A percentile compares a stretch with the other conserved stretches of the same genome.
These are phyloP conservation scores for Leptopilina clavipes DNA, from an alignment of 1,140 invertebrate genomes.

Conservation along the genomic window DNA sequence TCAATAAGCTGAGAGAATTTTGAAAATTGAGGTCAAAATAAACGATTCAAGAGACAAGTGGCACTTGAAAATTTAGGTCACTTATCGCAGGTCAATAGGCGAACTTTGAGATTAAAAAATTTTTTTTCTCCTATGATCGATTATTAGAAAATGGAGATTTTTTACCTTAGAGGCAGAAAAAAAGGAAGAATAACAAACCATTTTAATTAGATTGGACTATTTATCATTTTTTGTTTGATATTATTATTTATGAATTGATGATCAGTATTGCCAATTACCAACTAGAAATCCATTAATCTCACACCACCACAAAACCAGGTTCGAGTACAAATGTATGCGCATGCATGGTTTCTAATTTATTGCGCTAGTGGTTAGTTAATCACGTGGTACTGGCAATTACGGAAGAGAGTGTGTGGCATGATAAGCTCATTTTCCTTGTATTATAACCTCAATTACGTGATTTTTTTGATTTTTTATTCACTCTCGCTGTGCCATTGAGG, in stretches of 20 bases:
- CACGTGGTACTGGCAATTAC: not conserved
- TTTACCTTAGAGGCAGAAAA: not conserved
- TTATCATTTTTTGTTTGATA: not conserved
- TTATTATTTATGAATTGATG: not conserved
- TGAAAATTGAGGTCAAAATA: too few relatives aligned
- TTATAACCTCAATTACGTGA: not conserved
- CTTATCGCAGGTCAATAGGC: too few relatives aligned
- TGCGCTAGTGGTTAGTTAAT: constrained; percentile 15
- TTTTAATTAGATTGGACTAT: not conserved
- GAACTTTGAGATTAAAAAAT: too few relatives aligned
- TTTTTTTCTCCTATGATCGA: too few relatives aligned
- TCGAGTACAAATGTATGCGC: not conserved
- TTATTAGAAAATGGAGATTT: too few relatives aligned
- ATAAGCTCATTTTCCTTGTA: constrained; percentile 3
- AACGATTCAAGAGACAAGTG: too few relatives aligned
- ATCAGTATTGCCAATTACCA: constrained; percentile 4
- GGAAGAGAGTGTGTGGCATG: not conserved
- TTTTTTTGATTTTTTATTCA: not conserved
- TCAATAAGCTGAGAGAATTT: too few relatives aligned
- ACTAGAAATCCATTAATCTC: constrained; percentile 8
- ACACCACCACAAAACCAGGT: not conserved
- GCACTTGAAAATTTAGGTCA: too few relatives aligned
- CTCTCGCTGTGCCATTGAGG: too few relatives aligned
- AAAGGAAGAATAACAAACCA: not conserved
- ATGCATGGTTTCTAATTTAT: constrained; percentile 8